phyloP scores from a whole-genome alignment of 2,888 invertebrate genomes.

The Lissonota sp. region DNA sequence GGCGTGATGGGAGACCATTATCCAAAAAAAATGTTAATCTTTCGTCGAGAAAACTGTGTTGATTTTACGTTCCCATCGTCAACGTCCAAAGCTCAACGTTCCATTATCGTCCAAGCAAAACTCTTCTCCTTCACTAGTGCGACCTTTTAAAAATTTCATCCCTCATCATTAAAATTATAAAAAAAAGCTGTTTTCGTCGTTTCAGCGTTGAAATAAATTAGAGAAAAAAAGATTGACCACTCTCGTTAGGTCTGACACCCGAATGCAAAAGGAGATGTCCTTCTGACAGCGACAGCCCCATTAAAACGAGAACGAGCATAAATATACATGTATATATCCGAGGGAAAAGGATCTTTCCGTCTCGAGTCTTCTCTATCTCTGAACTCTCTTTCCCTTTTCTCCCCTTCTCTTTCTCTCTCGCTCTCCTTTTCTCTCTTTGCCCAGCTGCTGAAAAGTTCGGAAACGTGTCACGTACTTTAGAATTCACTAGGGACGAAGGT shows the following conservation, averaged over 20 bases:
- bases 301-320: constrained; percentile 33
- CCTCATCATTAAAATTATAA: background rate
- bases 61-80: too few species aligned
- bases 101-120: too few species aligned
- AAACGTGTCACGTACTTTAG: constrained; percentile 51
- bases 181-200: background rate
- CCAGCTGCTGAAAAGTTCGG: constrained; percentile 28
- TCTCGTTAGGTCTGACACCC: constrained; percentile 13
- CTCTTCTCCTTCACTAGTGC: too few species aligned
- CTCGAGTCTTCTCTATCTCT: constrained; percentile 1
- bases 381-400: background rate
- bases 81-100: too few species aligned
- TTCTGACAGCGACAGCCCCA: constrained; percentile 52
- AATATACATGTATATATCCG: background rate
- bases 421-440: background rate
- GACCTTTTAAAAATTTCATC: background rate
- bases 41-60: too few species aligned
- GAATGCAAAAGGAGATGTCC: constrained; percentile 38
- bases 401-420: background rate
- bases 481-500: constrained; percentile 33
- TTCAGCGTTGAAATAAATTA: constrained; percentile 3
- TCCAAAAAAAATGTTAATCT: too few species aligned
- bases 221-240: constrained; percentile 2
- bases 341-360: constrained; percentile 4
- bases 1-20: too few species aligned